These are phyloP conservation scores for Spinus olivaceus DNA, from an alignment of 2,797 vertebrate species.

Conservation along the genomic window DNA sequence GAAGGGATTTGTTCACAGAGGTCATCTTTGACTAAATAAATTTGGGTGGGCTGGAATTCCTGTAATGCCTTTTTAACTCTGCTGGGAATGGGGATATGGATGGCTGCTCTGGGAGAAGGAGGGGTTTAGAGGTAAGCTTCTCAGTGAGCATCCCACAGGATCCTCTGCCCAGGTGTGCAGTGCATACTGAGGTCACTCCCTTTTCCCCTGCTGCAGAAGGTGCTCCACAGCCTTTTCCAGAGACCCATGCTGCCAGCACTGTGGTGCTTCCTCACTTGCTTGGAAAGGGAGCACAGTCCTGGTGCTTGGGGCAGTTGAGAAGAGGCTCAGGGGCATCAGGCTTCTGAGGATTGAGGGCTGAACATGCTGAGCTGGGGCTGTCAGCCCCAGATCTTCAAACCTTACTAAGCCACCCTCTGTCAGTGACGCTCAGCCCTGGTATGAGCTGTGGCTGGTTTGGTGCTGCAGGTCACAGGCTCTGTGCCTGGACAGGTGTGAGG, in stretches of 20 bases:
- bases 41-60: neutral
- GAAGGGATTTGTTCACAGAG: neutral
- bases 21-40: neutral
- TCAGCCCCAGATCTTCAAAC: neutral
- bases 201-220: neutral
- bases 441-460: neutral
- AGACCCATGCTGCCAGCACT: accelerated
- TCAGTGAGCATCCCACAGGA: neutral
- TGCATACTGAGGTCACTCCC: neutral
- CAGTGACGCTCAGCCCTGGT: neutral
- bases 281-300: neutral
- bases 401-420: neutral
- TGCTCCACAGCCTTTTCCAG: neutral
- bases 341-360: neutral
- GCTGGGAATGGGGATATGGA: neutral
- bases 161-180: neutral
- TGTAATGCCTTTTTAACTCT: neutral
- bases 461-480: neutral
- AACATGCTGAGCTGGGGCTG: neutral
- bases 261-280: neutral
- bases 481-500: neutral
- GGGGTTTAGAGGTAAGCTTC: neutral
- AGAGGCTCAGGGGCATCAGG: accelerated
- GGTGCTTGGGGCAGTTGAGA: neutral
- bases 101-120: neutral